phyloP scores from a whole-genome alignment of 1,140 invertebrate genomes.

The Tenebrio molitor region DNA sequence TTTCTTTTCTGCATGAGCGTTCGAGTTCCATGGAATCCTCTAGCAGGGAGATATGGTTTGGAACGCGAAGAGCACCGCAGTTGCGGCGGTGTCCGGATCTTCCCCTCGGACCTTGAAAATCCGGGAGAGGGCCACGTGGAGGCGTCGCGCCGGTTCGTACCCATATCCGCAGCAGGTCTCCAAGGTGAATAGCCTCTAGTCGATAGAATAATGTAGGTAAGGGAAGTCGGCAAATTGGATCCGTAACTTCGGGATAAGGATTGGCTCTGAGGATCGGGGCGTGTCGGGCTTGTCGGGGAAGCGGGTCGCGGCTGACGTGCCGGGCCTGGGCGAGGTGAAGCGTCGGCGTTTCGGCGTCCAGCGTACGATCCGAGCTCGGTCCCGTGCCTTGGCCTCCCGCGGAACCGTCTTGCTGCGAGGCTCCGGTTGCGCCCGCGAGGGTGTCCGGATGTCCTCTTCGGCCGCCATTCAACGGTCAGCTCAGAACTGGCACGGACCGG shows the following conservation, averaged over 20 bases:
- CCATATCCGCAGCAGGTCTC: conserved; percentile 88
- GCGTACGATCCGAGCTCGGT: too few relatives aligned
- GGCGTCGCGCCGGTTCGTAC: conserved; percentile 77
- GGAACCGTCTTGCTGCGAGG: too few relatives aligned
- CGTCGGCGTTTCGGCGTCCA: too few relatives aligned
- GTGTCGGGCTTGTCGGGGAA: not conserved
- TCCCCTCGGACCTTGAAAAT: conserved; percentile 80
- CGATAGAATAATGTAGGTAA: conserved; percentile 92
- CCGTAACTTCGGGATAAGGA: conserved; percentile 85
- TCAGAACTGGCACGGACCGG: conserved; percentile 87
- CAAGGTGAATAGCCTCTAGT: conserved; percentile 92
- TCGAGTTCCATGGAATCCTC: conserved; percentile 79
- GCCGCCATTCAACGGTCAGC: conserved; percentile 77
- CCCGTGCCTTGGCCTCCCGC: too few relatives aligned
- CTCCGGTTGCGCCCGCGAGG: conserved; percentile 53
- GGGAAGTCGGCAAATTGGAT: conserved; percentile 85
- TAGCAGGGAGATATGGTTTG: conserved; percentile 79
- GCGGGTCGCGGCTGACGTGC: not conserved
- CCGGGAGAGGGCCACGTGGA: conserved; percentile 72
- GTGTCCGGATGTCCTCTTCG: too few relatives aligned
- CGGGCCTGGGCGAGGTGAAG: not conserved
- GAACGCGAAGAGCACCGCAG: conserved; percentile 79
- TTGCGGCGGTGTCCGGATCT: conserved; percentile 73
- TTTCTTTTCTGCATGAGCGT: conserved; percentile 83
- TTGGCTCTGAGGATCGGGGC: conserved; percentile 79